phyloP scores from a whole-genome alignment of 2,888 invertebrate genomes.

The Trichopoda pennipes region DNA sequence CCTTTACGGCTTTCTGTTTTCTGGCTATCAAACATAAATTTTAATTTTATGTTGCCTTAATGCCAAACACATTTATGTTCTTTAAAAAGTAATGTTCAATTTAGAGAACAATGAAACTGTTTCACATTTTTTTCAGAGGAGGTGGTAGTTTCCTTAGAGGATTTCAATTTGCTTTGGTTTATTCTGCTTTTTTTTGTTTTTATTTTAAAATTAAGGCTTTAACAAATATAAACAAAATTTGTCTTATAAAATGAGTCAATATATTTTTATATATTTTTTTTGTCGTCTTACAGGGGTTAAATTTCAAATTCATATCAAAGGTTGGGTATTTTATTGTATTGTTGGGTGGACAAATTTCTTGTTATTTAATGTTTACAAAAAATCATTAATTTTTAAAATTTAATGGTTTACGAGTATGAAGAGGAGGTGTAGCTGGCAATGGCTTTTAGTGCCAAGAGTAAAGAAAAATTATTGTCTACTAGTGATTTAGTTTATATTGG shows the following conservation, averaged over 20 bases:
- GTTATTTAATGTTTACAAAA: neutral
- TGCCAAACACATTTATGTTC: conserved; percentile 17
- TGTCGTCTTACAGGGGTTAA: conserved; percentile 33
- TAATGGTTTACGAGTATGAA: no score
- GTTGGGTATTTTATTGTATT: conserved; percentile 5
- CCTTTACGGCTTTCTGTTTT: neutral
- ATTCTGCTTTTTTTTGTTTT: neutral
- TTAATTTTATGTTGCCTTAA: conserved; percentile 46
- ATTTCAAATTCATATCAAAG: conserved; percentile 24
- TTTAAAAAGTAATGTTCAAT: conserved; percentile 28
- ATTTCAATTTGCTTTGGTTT: neutral
- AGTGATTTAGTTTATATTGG: neutral
- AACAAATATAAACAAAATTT: conserved; percentile 37
- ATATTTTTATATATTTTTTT: conserved; percentile 16
- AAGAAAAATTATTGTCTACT: neutral
- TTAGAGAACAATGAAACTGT: conserved; percentile 45
- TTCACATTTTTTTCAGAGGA: conserved; percentile 32
- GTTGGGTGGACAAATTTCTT: conserved; percentile 45
- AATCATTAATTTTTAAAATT: neutral
- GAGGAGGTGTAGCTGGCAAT: conserved; percentile 37
- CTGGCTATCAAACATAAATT: conserved; percentile 38
- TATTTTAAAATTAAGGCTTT: neutral
- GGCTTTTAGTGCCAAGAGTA: conserved; percentile 42
- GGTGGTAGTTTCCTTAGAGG: conserved; percentile 33
- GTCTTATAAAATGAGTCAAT: conserved; percentile 7